Evolutionary conservation across 2,113 vertebrate species (phyloP).

Genomic region (Forbesichthys agassizii): DNA sequence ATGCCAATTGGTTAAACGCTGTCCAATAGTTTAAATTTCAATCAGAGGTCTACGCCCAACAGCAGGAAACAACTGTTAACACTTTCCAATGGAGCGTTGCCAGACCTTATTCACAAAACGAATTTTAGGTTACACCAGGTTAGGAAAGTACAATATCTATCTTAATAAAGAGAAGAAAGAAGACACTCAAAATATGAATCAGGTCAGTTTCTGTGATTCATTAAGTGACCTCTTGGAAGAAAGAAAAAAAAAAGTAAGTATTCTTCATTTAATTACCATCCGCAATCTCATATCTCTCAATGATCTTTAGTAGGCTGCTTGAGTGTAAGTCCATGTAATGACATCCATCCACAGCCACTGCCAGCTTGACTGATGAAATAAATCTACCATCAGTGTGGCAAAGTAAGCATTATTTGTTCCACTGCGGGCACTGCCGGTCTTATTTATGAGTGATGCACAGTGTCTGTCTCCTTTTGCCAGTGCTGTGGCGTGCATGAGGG

Average conservation of each 20-base stretch:
- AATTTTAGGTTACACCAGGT: too few relatives aligned
- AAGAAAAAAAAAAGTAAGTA: not conserved
- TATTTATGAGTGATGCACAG: conserved; percentile 59
- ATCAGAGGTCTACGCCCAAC: too few relatives aligned
- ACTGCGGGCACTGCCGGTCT: conserved; percentile 45
- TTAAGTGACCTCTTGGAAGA: not conserved
- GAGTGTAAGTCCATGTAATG: conserved; percentile 16
- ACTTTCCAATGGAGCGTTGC: too few relatives aligned
- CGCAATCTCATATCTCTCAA: conserved; percentile 5
- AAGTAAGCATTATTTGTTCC: conserved; percentile 48
- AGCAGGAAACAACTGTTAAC: too few relatives aligned
- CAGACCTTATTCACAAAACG: too few relatives aligned
- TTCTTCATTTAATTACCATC: conserved; percentile 7
- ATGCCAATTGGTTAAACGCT: too few relatives aligned
- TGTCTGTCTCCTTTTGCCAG: conserved; percentile 45
- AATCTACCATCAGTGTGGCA: conserved; percentile 29
- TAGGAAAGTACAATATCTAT: not conserved
- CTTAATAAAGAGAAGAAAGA: not conserved
- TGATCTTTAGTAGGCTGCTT: not conserved
- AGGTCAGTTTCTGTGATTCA: not conserved
- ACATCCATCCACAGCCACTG: conserved; percentile 39
- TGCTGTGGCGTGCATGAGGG: conserved; percentile 40
- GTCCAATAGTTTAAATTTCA: too few relatives aligned
- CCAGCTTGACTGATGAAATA: conserved; percentile 40
- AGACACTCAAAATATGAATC: not conserved